Base-by-base conservation (phyloP, 2,797 vertebrate genomes). In the Cyclopterus lumpus region DNA sequence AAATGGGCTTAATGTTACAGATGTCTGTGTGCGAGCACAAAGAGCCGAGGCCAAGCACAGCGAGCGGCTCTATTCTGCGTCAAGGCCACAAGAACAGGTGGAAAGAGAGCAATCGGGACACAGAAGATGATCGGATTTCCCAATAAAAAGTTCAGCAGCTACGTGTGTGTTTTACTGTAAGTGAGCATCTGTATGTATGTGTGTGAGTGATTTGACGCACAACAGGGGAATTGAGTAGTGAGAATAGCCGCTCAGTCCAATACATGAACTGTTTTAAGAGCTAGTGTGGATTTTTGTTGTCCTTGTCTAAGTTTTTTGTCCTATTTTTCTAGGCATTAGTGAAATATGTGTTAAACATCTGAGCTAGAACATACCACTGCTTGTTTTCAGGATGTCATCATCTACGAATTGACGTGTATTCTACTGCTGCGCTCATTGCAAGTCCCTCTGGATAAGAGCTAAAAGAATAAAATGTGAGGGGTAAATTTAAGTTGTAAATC, bases 1-100 rank as follows among this genome's bases (percentile, higher is more conserved):
- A 90, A 91, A 91, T 81, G 88, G 92, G 89, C 90, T 81, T 88
- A 92, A 91, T 85, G 92, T 92, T 91, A 90, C 92, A 89, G 80
- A 88, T 86, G 87, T 87, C 89, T 90, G 86, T 80, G 84, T 55
- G 75, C 9, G 64, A 80, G 75, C 74, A 91, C 89, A 93, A 92
- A 93, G 86, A 77, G 71, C 49, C 0, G 0, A 70, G 53, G 80
- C 30, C 7, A 79, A 79, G 88, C 80, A 88, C 86, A 87, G 84
- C 86, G 88, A 59, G 22, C 11, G 34, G 71, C 82, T 90, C 84
- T 90, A 88, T 92, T 86, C 82, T 61, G 65, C 49, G 2, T 3
- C 3, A 54, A 75, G 83, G 77, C 51, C 22, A 30, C 40, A 38
- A 70, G 79, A 91, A 87, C 87, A 89, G 88, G 86, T 88, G 91